These are phyloP conservation scores for Gastracanthus pulcherrimus DNA, from an alignment of 2,888 invertebrate species.

Conservation along the genomic window DNA sequence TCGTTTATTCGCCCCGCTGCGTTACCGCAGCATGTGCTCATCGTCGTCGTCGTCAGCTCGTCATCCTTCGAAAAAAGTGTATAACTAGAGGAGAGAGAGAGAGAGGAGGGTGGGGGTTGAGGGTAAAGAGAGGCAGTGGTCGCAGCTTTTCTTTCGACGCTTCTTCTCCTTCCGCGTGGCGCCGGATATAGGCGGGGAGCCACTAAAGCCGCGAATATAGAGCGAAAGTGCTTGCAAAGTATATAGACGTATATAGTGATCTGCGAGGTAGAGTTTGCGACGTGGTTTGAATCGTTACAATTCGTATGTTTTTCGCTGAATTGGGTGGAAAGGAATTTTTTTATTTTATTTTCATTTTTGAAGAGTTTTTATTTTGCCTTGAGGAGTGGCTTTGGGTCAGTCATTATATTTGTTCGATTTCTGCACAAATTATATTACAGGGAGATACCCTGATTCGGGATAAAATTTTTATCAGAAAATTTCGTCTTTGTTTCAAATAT, in stretches of 20 bases:
- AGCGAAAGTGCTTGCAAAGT: neutral
- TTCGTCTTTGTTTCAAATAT: no score
- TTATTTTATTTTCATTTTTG: no score
- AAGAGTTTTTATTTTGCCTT: no score
- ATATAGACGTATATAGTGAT: neutral
- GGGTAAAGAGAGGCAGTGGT: neutral
- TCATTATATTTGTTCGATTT: no score
- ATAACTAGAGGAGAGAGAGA: conserved; percentile 52
- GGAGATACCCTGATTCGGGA: no score
- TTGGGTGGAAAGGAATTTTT: no score
- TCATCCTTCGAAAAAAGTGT: conserved; percentile 65
- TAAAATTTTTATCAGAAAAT: no score
- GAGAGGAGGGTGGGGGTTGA: neutral
- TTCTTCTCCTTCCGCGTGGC: conserved; percentile 57
- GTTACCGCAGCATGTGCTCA: no score
- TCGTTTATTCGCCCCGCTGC: conserved; percentile 36
- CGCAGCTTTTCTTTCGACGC: conserved; percentile 36
- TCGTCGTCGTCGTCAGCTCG: conserved; percentile 65
- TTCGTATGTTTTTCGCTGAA: no score
- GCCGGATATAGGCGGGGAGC: conserved; percentile 12
- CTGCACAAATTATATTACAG: no score
- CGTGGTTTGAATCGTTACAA: no score
- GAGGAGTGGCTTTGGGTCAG: no score
- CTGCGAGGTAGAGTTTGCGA: neutral
- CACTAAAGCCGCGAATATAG: neutral